phyloP scores from a whole-genome alignment of 2,113 vertebrate species.

The Rhea americana region DNA sequence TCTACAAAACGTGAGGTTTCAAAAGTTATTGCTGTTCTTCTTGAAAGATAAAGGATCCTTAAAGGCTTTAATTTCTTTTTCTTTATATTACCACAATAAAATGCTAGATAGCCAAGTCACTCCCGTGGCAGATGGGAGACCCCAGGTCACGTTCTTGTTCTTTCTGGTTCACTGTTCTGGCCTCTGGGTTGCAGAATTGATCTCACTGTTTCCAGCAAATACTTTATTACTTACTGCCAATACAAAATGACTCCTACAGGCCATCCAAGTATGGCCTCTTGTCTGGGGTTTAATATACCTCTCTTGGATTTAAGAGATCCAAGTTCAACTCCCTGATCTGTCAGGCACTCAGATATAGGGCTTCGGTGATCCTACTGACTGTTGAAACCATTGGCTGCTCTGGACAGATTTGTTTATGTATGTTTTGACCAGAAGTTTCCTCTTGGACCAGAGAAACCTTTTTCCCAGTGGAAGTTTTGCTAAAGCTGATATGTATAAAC shows the following conservation, averaged over 20 bases:
- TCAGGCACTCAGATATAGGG: neutral
- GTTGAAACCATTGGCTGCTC: neutral
- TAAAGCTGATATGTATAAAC: neutral
- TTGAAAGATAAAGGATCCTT: neutral
- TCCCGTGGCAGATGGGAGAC: neutral
- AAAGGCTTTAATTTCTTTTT: neutral
- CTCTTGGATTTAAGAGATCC: slow-evolving; percentile 13
- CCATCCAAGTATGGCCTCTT: neutral
- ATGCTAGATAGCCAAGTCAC: neutral
- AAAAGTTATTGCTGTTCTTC: neutral
- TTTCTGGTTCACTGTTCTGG: neutral
- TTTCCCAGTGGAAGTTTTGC: slow-evolving; percentile 11
- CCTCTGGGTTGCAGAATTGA: neutral
- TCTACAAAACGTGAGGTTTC: slow-evolving; percentile 17
- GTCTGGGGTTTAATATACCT: neutral
- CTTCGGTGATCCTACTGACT: neutral
- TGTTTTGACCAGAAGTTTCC: slow-evolving; percentile 24
- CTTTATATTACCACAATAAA: neutral
- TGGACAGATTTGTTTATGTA: neutral
- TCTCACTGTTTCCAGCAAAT: neutral
- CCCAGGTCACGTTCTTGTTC: neutral
- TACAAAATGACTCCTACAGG: neutral
- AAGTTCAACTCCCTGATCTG: slow-evolving; percentile 1
- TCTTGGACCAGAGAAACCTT: neutral
- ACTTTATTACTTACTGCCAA: neutral